A percentile compares a stretch with the other conserved stretches of the same genome.
These are phyloP conservation scores for Thermophis baileyi DNA, from an alignment of 2,113 vertebrate genomes.

Conservation along the genomic window DNA sequence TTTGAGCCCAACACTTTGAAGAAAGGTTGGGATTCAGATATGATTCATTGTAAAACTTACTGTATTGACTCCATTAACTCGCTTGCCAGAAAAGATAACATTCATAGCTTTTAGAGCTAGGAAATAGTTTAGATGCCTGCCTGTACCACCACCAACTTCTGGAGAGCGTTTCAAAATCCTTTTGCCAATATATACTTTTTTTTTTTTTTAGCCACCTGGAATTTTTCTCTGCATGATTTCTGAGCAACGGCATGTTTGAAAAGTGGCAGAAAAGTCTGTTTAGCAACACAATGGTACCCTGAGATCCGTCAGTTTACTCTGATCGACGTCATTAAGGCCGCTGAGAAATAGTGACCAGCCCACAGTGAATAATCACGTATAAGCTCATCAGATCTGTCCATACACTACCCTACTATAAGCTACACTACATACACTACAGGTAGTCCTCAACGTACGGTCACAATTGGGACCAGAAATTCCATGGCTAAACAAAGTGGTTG, in stretches of 20 bases:
- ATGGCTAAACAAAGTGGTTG: no score
- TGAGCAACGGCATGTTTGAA: neutral
- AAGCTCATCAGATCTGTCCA: neutral
- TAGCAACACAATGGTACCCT: neutral
- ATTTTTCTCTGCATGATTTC: neutral
- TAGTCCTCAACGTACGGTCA: no score
- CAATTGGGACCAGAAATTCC: no score
- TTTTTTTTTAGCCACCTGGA: neutral
- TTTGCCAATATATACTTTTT: neutral
- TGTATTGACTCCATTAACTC: neutral
- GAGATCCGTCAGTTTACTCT: neutral
- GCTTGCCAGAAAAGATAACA: conserved; percentile 48
- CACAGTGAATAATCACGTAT: neutral
- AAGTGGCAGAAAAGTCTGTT: neutral
- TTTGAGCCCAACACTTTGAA: neutral
- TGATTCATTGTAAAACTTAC: conserved; percentile 13
- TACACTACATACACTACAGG: neutral
- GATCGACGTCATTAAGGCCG: neutral
- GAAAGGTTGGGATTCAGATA: neutral
- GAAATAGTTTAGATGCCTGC: neutral
- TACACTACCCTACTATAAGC: neutral
- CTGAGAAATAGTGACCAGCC: neutral
- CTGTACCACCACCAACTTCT: neutral
- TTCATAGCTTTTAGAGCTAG: conserved; percentile 2
- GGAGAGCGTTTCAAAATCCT: neutral